These are phyloP conservation scores for Lytechinus pictus DNA, from an alignment of 35 echinoderm and acorn worm species.

Conservation along the genomic window DNA sequence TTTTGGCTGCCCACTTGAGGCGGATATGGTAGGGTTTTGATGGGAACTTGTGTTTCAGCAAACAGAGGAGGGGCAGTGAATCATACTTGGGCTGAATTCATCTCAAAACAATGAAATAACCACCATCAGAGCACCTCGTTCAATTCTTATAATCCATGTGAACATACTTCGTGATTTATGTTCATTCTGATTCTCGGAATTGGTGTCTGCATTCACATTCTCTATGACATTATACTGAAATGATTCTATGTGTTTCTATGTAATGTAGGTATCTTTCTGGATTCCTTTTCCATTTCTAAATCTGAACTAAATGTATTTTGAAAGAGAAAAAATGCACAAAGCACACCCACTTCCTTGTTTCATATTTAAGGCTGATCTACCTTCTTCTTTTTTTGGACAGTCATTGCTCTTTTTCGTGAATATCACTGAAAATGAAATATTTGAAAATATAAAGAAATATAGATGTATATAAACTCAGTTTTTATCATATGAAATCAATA, in stretches of 20 bases:
- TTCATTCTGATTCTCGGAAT: background rate
- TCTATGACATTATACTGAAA: background rate
- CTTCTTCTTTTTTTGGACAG: no score
- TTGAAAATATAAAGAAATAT: no score
- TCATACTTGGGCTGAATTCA: background rate
- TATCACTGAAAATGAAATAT: no score
- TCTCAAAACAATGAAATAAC: background rate
- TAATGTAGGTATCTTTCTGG: no score
- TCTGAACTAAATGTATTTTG: no score
- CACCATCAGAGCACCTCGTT: background rate
- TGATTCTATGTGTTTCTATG: no score
- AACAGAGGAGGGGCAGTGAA: slow-evolving; percentile 24
- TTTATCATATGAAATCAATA: no score
- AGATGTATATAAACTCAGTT: background rate
- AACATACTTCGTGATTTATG: background rate
- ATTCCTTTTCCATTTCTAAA: no score
- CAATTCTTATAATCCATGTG: background rate
- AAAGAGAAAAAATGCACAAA: no score
- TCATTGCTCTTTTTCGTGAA: no score
- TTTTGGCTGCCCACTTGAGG: background rate
- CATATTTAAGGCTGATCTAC: no score
- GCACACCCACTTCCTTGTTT: no score
- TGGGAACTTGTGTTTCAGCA: slow-evolving; percentile 41
- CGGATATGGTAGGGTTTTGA: background rate
- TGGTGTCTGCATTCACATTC: background rate